Percentiles rank a stretch among this genome's conserved stretches.
These are phyloP conservation scores for Drosophila gaucha DNA, from an alignment of 2,888 invertebrate species.

Conservation along the genomic window DNA sequence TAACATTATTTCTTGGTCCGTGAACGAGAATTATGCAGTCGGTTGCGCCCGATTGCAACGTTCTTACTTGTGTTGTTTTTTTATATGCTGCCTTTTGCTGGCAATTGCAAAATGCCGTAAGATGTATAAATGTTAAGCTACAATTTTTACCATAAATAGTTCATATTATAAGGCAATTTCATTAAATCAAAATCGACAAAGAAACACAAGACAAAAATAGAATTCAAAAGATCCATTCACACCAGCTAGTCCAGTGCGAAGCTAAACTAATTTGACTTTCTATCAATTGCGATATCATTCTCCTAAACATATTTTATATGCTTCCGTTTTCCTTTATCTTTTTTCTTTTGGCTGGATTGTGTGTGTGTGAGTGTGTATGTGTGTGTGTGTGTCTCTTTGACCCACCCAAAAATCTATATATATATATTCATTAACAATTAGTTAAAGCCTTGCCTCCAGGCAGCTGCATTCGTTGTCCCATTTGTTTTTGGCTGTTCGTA, in stretches of 20 bases:
- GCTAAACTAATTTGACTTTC: slow-evolving; percentile 51
- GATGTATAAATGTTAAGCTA: slow-evolving; percentile 63
- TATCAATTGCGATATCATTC: slow-evolving; percentile 37
- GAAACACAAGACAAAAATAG: slow-evolving; percentile 6
- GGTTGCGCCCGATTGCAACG: not conserved
- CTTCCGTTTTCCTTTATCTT: not conserved
- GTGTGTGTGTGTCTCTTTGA: slow-evolving; percentile 12
- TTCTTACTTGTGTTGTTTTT: not conserved
- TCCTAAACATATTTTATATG: slow-evolving; percentile 51
- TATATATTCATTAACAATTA: slow-evolving; percentile 13
- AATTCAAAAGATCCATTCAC: slow-evolving; percentile 40
- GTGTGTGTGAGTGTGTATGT: slow-evolving; percentile 17
- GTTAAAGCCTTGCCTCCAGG: slow-evolving; percentile 14
- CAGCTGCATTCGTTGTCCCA: slow-evolving; percentile 62
- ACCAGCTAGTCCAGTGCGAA: slow-evolving; percentile 23
- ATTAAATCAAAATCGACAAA: slow-evolving; percentile 41
- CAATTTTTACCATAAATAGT: slow-evolving; percentile 70
- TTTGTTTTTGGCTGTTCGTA: slow-evolving; percentile 38
- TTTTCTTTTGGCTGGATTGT: slow-evolving; percentile 40
- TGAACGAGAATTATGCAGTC: slow-evolving; percentile 1
- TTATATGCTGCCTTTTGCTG: slow-evolving; percentile 16
- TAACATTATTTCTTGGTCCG: not conserved
- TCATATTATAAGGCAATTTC: slow-evolving; percentile 65
- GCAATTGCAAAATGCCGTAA: slow-evolving; percentile 55
- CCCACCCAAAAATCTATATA: slow-evolving; percentile 14